These are phyloP conservation scores for Acanthosepion esculentum DNA, from an alignment of 2,888 invertebrate species.

Conservation along the genomic window DNA sequence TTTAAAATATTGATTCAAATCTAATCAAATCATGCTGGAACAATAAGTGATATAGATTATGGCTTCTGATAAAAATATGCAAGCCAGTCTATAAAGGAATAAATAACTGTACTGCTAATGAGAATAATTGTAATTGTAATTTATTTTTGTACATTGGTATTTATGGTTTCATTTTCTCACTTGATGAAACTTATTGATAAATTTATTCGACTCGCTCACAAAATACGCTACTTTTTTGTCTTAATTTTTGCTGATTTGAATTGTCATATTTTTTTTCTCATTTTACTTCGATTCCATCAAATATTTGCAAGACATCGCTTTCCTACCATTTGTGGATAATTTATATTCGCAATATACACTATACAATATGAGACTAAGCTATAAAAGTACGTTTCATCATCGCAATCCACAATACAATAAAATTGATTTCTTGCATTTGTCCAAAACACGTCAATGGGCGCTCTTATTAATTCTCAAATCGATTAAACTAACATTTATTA, in stretches of 20 bases:
- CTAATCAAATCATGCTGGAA: too few species aligned
- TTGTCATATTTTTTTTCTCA: neutral
- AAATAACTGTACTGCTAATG: too few species aligned
- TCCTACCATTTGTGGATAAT: too few species aligned
- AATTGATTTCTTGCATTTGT: neutral
- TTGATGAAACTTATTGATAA: too few species aligned
- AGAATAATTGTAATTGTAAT: too few species aligned
- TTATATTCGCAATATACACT: neutral
- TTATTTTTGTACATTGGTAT: too few species aligned
- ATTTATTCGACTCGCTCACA: too few species aligned
- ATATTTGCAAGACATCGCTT: neutral
- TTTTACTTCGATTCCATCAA: neutral
- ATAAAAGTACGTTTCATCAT: neutral
- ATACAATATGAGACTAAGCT: neutral
- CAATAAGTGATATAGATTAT: too few species aligned
- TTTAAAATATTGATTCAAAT: too few species aligned
- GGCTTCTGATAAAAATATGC: too few species aligned
- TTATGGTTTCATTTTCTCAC: too few species aligned
- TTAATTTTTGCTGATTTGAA: neutral
- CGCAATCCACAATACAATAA: neutral
- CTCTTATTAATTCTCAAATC: neutral
- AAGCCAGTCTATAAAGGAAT: too few species aligned
- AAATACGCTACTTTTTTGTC: neutral
- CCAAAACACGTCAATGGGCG: neutral
- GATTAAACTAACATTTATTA: neutral